Evolutionary conservation across 2,888 invertebrate species (phyloP).

Genomic region (Cryptus armator): DNA sequence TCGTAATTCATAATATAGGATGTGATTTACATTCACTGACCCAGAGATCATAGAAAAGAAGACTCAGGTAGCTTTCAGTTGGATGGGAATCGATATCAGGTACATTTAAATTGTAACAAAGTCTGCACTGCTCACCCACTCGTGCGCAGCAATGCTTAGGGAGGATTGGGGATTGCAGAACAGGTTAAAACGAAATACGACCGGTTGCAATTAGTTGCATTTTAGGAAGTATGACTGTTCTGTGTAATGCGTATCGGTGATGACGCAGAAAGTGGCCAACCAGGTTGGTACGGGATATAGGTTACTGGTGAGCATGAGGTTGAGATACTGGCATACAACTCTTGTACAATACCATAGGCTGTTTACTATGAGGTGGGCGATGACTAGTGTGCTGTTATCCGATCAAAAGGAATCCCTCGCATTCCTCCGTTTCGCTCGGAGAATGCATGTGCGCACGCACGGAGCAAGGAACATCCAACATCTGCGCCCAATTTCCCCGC

Average conservation of each 20-base stretch:
- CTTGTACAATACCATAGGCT: background rate
- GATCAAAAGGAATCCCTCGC: slow-evolving; percentile 32
- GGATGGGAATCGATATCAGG: too few species aligned
- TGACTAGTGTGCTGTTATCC: background rate
- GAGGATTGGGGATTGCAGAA: too few species aligned
- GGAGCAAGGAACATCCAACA: background rate
- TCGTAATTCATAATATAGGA: too few species aligned
- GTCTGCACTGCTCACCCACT: too few species aligned
- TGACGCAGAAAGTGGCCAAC: slow-evolving; percentile 18
- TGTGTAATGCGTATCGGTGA: slow-evolving; percentile 14
- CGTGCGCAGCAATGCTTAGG: too few species aligned
- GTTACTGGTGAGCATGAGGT: background rate
- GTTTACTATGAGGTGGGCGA: background rate
- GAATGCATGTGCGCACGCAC: slow-evolving; percentile 10
- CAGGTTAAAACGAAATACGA: too few species aligned
- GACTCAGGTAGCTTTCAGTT: too few species aligned
- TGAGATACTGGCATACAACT: background rate
- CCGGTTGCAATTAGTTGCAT: too few species aligned
- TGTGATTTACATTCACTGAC: too few species aligned
- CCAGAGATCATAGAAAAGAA: too few species aligned
- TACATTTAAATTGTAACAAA: too few species aligned
- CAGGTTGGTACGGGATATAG: background rate
- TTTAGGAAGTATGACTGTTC: background rate
- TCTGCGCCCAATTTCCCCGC: background rate
- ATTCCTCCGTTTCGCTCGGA: slow-evolving; percentile 18